These are phyloP conservation scores for Ciconia maguari DNA, from an alignment of 2,113 vertebrate species.

Conservation along the genomic window DNA sequence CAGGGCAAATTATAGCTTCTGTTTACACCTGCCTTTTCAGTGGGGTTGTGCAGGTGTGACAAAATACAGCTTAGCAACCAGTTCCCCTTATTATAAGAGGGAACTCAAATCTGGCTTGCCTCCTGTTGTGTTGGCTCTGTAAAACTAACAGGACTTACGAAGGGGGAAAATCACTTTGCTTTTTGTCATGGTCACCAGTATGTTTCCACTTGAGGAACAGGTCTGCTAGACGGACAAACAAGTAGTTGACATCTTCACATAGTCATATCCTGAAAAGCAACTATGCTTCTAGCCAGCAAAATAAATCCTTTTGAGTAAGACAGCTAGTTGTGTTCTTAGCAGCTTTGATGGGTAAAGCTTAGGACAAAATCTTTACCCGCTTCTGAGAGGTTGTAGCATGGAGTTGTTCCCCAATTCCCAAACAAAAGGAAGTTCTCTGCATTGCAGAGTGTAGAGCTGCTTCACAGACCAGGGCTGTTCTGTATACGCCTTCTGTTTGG, in stretches of 20 bases:
- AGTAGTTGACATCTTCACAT: neutral
- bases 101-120: neutral
- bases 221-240: neutral
- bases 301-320: neutral
- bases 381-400: neutral
- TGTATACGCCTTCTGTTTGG: rapidly evolving
- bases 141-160: neutral
- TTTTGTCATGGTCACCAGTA: neutral
- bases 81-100: neutral
- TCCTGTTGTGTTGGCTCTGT: neutral
- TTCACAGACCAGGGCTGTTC: neutral
- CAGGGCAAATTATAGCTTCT: conserved; percentile 48
- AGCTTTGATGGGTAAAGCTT: neutral
- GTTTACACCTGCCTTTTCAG: conserved; percentile 18
- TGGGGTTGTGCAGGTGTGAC: conserved; percentile 26
- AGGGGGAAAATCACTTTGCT: neutral
- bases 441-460: neutral
- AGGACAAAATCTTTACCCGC: neutral
- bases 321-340: neutral
- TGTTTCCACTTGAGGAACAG: rapidly evolving
- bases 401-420: neutral
- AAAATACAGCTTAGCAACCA: conserved; percentile 21
- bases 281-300: neutral
- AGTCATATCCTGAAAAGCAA: neutral
- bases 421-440: neutral